Conservation (phyloP, 1,140 invertebrate species). For the Hyphantria cunea region DNA sequence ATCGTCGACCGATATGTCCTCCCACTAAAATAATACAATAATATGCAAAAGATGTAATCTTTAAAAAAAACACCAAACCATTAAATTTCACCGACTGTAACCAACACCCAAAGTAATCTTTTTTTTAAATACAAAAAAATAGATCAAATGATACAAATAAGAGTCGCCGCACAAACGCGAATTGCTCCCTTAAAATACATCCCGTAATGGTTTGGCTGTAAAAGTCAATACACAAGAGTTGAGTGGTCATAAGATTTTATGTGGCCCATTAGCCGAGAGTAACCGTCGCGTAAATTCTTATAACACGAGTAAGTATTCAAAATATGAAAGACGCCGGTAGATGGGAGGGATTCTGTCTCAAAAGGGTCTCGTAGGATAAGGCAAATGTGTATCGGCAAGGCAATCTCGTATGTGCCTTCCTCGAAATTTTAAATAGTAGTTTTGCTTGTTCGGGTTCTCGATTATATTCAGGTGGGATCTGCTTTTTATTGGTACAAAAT, state of each 20-base stretch:
- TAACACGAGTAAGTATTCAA: slow-evolving; percentile 43
- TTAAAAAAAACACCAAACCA: too few relatives aligned
- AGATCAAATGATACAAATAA: slow-evolving; percentile 12
- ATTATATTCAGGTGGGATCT: too few relatives aligned
- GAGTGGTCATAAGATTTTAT: slow-evolving; percentile 47
- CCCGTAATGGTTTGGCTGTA: slow-evolving; percentile 32
- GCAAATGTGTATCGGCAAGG: too few relatives aligned
- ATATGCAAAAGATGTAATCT: too few relatives aligned
- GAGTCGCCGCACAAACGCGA: slow-evolving; percentile 23
- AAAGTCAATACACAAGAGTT: slow-evolving; percentile 44
- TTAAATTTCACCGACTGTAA: too few relatives aligned
- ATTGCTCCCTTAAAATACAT: slow-evolving; percentile 35
- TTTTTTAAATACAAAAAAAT: too few relatives aligned
- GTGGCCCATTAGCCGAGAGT: slow-evolving; percentile 35
- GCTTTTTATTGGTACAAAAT: too few relatives aligned
- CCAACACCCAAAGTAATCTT: too few relatives aligned
- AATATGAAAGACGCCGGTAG: slow-evolving; percentile 40
- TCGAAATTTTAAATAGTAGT: background rate
- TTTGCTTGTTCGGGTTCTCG: too few relatives aligned
- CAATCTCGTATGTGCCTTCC: background rate
- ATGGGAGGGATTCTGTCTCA: slow-evolving; percentile 11
- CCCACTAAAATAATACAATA: too few relatives aligned
- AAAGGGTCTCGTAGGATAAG: slow-evolving; percentile 19
- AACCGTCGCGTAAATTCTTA: slow-evolving; percentile 43
- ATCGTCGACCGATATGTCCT: too few relatives aligned